A percentile compares a stretch with the other conserved stretches of the same genome.
Evolutionary conservation across 2,888 invertebrate species (phyloP).

Genomic region (Lypha dubia): DNA sequence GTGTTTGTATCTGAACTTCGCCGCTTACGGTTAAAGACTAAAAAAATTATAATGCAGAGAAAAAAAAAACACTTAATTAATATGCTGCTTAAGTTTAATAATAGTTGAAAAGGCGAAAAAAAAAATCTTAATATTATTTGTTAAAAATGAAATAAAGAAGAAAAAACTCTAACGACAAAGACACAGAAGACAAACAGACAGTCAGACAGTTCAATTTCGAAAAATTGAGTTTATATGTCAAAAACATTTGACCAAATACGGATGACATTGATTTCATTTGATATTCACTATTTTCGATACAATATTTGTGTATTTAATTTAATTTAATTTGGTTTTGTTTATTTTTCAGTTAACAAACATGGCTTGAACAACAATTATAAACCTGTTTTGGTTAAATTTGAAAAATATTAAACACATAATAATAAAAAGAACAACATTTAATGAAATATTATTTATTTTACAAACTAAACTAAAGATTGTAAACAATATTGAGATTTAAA

Average conservation of each 20-base stretch:
- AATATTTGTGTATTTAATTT: slow-evolving; percentile 18
- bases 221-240: slow-evolving; percentile 71
- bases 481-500: slow-evolving; percentile 1
- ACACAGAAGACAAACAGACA: not conserved
- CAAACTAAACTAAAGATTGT: not conserved
- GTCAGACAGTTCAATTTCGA: slow-evolving; percentile 47
- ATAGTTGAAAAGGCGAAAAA: not conserved
- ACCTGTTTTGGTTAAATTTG: slow-evolving; percentile 52
- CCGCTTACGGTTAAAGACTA: slow-evolving; percentile 53
- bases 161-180: not conserved
- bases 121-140: slow-evolving; percentile 28
- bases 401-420: slow-evolving; percentile 30
- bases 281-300: slow-evolving; percentile 17
- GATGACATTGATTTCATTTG: slow-evolving; percentile 68
- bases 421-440: slow-evolving; percentile 1
- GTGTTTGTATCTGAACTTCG: slow-evolving; percentile 53
- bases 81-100: slow-evolving; percentile 47
- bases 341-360: slow-evolving; percentile 39
- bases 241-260: slow-evolving; percentile 70
- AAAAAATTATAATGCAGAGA: not conserved
- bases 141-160: slow-evolving; percentile 36
- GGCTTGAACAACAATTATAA: slow-evolving; percentile 55
- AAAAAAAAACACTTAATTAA: slow-evolving; percentile 56
- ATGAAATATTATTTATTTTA: slow-evolving; percentile 9
- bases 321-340: no score